Evolutionary conservation across 2,888 invertebrate genomes (phyloP).

Genomic region (Lymantria dispar): DNA sequence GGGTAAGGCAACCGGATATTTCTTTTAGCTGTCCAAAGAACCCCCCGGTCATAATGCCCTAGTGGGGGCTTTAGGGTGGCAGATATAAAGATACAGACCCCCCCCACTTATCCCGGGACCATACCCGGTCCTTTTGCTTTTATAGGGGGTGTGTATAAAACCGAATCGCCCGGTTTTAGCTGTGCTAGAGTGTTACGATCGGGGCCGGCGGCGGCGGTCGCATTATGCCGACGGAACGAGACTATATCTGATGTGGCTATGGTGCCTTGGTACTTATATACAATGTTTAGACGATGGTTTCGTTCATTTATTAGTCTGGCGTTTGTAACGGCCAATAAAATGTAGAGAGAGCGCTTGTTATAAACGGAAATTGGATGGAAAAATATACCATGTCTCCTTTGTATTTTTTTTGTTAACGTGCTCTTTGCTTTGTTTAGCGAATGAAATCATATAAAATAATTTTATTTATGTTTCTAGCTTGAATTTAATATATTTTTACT

Average conservation of each 20-base stretch:
- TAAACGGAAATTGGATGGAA: slow-evolving; percentile 43
- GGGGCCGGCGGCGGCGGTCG: slow-evolving; percentile 70
- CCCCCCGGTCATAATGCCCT: slow-evolving; percentile 80
- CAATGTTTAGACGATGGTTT: slow-evolving; percentile 64
- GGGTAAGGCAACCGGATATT: slow-evolving; percentile 78
- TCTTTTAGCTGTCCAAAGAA: slow-evolving; percentile 82
- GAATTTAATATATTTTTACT: too few relatives aligned
- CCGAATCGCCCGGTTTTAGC: slow-evolving; percentile 82
- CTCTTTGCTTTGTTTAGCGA: too few relatives aligned
- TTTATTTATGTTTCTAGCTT: too few relatives aligned
- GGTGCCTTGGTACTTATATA: slow-evolving; percentile 67
- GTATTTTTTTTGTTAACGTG: slow-evolving; percentile 3
- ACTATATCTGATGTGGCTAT: slow-evolving; percentile 72
- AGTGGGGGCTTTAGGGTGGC: slow-evolving; percentile 68
- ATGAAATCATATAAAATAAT: too few relatives aligned
- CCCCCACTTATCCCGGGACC: slow-evolving; percentile 79
- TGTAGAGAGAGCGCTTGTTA: slow-evolving; percentile 41
- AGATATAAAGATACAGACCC: slow-evolving; percentile 82
- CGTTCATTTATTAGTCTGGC: slow-evolving; percentile 57
- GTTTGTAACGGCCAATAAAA: slow-evolving; percentile 59
- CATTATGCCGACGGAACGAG: slow-evolving; percentile 67
- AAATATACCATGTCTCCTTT: slow-evolving; percentile 15
- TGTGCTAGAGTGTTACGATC: slow-evolving; percentile 79
- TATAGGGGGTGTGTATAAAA: slow-evolving; percentile 83
- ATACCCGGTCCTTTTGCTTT: slow-evolving; percentile 81